Base-by-base conservation (phyloP, 2,888 invertebrate species). In the Girardia tigrina region DNA sequence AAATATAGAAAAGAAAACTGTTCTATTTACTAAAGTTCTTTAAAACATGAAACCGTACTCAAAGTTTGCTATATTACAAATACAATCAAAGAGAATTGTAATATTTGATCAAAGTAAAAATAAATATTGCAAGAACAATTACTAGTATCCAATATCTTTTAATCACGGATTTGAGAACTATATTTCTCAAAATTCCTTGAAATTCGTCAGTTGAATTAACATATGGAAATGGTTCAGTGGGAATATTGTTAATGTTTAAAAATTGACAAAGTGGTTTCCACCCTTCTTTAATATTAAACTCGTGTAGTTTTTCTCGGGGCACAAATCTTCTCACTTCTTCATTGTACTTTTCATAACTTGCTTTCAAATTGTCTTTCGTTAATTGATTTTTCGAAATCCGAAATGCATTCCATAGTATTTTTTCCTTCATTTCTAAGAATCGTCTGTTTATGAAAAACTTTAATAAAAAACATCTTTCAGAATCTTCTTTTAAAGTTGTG, bases 241-340 rank as follows among this genome's bases (percentile, higher is more conserved):
- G 76, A 12, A 77, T 56, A n/a, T n/a, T n/a, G 36, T 8, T 8
- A n/a, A 76, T 1, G 1, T 28, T 27, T n/a, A 76, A 42, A 69
- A 76, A 76, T 16, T 77, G 23, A 69, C 76, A 76, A 75, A 76
- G 56, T 6, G 76, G 76, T 69, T 76, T 28, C 76, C 76, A 76
- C 1, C 76, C 76, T 14, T 76, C 76, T 29, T 75, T 75, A 16
- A 42, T 56, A 8, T 76, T 69, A 23, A 76, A 76, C 16, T 76
- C 27, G 2, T 76, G 28, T 28, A 76, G 28, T 27, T 69, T 16
- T 26, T 76, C 69, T 20, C 28, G n/a, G 4, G 76, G 75, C 8
- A 76, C 75, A 12, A 28, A 26, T 20, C 28, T n/a, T 76, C 42
- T 76, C 4, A 76, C 76, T 16, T 28, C 28, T 1, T 76, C 75